phyloP scores from a whole-genome alignment of 2,797 vertebrate genomes.

The Ptychobarbus kaznakovi region DNA sequence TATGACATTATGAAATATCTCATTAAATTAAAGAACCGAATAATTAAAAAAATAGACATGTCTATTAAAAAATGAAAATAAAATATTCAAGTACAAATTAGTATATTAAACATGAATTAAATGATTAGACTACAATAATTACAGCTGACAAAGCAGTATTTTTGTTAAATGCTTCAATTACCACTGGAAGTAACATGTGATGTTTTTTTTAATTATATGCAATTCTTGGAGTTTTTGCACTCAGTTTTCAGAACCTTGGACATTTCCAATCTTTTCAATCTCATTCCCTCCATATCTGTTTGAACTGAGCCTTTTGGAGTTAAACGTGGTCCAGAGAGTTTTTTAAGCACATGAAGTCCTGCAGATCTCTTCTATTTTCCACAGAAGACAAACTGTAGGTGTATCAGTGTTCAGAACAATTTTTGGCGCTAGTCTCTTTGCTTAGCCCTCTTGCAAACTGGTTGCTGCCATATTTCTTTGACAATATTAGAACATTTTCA shows the following conservation, averaged over 20 bases:
- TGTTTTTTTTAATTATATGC: neutral
- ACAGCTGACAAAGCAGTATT: constrained; percentile 7
- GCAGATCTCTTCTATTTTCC: constrained; percentile 9
- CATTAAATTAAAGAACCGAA: constrained; percentile 20
- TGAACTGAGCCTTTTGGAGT: constrained; percentile 27
- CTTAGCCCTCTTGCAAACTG: neutral
- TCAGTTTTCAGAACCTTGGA: neutral
- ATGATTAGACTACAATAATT: constrained; percentile 34
- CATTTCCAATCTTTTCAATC: neutral
- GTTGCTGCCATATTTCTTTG: neutral
- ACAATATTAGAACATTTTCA: constrained; percentile 13
- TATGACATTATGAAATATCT: constrained; percentile 39
- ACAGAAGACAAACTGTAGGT: neutral
- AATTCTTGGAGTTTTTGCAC: neutral
- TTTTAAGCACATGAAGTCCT: constrained; percentile 13
- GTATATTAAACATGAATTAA: constrained; percentile 34
- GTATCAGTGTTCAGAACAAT: neutral
- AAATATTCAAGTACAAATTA: constrained; percentile 51
- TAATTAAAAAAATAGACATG: constrained; percentile 55
- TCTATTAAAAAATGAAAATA: constrained; percentile 44
- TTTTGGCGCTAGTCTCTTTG: neutral
- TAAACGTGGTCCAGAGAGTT: neutral
- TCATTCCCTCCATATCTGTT: neutral
- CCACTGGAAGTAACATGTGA: constrained; percentile 8
- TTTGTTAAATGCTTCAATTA: constrained; percentile 28